phyloP scores from a whole-genome alignment of 1,140 invertebrate species.

The Drosophila kikkawai region DNA sequence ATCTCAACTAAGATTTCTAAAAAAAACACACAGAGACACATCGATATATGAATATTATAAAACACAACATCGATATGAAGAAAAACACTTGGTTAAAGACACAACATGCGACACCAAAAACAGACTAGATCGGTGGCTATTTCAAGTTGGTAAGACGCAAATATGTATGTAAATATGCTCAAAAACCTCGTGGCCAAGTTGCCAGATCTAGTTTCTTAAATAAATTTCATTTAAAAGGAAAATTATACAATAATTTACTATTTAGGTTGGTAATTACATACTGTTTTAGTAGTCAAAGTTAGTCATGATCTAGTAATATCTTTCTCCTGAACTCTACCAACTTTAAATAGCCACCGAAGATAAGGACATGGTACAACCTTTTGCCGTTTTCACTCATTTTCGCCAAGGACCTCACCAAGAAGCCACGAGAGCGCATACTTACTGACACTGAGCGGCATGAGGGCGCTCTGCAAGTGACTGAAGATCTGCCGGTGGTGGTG shows the following conservation, averaged over 20 bases:
- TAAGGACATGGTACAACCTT: constrained; percentile 28
- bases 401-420: neutral
- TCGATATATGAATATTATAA: constrained; percentile 16
- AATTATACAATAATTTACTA: too few species aligned
- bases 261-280: too few species aligned
- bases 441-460: constrained; percentile 83
- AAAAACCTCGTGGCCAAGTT: too few species aligned
- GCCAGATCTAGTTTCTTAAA: too few species aligned
- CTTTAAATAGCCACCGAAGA: constrained; percentile 5
- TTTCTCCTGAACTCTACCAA: neutral
- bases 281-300: too few species aligned
- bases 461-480: constrained; percentile 81
- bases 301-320: too few species aligned
- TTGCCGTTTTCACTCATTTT: constrained; percentile 5
- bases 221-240: too few species aligned
- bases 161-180: too few species aligned
- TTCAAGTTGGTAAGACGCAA: neutral
- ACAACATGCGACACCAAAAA: constrained; percentile 63
- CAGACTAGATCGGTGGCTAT: constrained; percentile 1
- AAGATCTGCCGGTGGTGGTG: constrained; percentile 83
- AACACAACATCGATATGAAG: constrained; percentile 46
- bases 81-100: constrained; percentile 18
- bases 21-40: constrained; percentile 5
- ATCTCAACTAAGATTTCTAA: neutral
- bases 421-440: constrained; percentile 64